These are phyloP conservation scores for Nycticorax nycticorax DNA, from an alignment of 2,113 vertebrate species.

Conservation along the genomic window DNA sequence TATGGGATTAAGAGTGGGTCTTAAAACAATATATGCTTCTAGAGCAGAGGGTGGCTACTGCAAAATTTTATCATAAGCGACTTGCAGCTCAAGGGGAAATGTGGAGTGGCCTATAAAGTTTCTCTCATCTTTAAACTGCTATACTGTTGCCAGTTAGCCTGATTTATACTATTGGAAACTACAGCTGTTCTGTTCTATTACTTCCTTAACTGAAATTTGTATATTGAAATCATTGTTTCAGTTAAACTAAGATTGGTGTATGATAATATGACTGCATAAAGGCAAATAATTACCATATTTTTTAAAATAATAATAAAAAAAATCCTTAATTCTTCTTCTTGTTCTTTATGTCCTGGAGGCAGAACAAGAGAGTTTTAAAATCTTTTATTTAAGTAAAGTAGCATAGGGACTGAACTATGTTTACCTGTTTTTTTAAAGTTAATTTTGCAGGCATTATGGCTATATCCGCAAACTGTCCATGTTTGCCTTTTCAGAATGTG, in stretches of 20 bases:
- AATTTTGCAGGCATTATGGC: slow-evolving; percentile 56
- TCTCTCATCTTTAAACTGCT: not conserved
- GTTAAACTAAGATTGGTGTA: not conserved
- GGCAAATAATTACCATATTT: not conserved
- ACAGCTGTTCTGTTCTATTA: not conserved
- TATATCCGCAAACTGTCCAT: slow-evolving; percentile 38
- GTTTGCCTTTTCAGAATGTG: slow-evolving; percentile 68
- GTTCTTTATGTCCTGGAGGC: slow-evolving; percentile 21
- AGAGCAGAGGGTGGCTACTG: not conserved
- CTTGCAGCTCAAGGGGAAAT: not conserved
- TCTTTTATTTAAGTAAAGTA: slow-evolving; percentile 58
- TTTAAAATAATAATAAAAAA: not conserved
- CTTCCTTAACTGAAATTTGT: not conserved
- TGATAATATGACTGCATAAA: not conserved
- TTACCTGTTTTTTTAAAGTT: slow-evolving; percentile 47
- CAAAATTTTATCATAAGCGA: not conserved
- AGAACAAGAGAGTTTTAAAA: slow-evolving; percentile 43
- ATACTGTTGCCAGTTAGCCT: not conserved
- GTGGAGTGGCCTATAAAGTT: not conserved
- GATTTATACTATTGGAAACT: not conserved
- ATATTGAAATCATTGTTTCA: not conserved
- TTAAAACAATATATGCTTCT: not conserved
- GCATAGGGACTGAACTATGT: not conserved
- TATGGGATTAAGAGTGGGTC: not conserved
- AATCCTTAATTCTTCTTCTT: slow-evolving; percentile 34